A percentile compares a stretch with the other conserved stretches of the same genome.
Evolutionary conservation across 2,888 invertebrate genomes (phyloP).

Genomic region (Mimumesa dahlbomi): DNA sequence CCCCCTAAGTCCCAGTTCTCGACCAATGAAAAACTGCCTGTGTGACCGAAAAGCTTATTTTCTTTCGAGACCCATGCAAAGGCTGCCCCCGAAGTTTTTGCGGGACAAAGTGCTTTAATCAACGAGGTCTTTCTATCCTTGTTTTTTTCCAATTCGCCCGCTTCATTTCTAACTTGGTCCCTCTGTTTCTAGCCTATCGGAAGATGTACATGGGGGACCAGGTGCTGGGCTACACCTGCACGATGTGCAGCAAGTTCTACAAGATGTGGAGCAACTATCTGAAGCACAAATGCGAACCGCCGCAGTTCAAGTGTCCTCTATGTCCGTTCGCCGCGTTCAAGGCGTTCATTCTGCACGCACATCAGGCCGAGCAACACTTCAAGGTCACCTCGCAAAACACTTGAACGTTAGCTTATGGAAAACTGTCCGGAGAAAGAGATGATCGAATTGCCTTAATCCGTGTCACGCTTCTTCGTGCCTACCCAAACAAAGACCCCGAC

Average conservation of each 20-base stretch:
- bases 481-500: too few species aligned
- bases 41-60: too few species aligned
- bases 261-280: conserved; percentile 80
- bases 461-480: conserved; percentile 49
- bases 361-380: conserved; percentile 79
- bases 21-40: too few species aligned
- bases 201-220: conserved; percentile 80
- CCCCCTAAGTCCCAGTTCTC: too few species aligned
- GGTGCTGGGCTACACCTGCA: conserved; percentile 79
- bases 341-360: conserved; percentile 79
- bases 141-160: neutral
- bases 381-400: conserved; percentile 76
- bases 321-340: conserved; percentile 79
- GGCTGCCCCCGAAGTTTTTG: conserved; percentile 1
- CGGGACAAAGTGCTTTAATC: conserved; percentile 35
- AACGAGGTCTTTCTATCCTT: conserved; percentile 1
- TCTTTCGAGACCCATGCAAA: too few species aligned
- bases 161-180: conserved; percentile 51
- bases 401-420: conserved; percentile 51
- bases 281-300: conserved; percentile 80
- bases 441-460: conserved; percentile 55
- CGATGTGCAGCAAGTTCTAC: conserved; percentile 80
- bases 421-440: conserved; percentile 16
- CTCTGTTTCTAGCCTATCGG: conserved; percentile 78
- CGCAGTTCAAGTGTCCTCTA: conserved; percentile 78